Percentiles rank a stretch among this genome's conserved stretches.
Evolutionary conservation across 2,113 vertebrate species (phyloP).

Genomic region (Serinus canaria): DNA sequence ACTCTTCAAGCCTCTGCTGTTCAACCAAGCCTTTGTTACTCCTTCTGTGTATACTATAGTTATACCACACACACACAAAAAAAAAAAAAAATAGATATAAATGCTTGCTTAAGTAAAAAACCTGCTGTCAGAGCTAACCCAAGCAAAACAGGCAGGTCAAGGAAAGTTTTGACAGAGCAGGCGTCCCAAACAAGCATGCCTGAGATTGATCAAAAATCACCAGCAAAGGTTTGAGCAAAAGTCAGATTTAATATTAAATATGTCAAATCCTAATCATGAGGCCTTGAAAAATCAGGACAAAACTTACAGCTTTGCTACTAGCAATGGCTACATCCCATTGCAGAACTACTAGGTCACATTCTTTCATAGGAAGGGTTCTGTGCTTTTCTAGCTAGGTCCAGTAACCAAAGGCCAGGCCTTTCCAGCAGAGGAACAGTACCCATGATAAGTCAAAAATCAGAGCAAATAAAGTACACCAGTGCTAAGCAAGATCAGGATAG

Average conservation of each 20-base stretch:
- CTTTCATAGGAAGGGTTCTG: neutral
- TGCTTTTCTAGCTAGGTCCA: neutral
- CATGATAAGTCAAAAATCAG: neutral
- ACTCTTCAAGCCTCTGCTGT: neutral
- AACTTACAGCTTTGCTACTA: neutral
- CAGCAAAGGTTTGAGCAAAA: neutral
- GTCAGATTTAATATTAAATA: neutral
- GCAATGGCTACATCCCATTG: neutral
- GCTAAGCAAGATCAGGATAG: neutral
- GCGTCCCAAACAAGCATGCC: accelerated
- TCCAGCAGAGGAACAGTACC: neutral
- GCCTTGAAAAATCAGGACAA: neutral
- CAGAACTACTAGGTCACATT: neutral
- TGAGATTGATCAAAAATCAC: neutral
- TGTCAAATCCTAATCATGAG: neutral
- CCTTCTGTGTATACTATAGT: neutral
- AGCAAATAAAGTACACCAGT: neutral
- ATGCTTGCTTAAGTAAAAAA: neutral
- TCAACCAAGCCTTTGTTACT: neutral
- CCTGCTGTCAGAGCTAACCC: neutral
- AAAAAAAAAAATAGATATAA: neutral
- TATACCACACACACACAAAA: neutral
- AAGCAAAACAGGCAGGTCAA: neutral
- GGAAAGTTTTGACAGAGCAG: neutral
- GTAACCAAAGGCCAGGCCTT: neutral